Conservation (phyloP, 2,797 vertebrate species). For the Smutsia temminckii region DNA sequence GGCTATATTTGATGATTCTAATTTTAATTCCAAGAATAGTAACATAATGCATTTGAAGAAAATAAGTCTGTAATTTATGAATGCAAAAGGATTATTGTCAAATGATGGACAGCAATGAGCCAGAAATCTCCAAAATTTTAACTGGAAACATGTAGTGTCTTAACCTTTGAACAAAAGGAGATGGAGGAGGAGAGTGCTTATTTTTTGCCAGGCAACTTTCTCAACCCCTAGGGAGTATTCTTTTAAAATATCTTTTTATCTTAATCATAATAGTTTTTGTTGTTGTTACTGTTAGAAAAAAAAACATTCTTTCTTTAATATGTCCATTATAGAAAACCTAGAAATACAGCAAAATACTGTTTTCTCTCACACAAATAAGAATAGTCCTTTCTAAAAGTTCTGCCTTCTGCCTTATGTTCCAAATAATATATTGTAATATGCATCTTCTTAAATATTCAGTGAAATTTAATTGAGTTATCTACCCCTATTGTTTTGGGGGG, state of each 20-base stretch:
- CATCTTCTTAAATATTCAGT: not conserved
- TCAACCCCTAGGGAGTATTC: not conserved
- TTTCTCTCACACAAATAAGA: not conserved
- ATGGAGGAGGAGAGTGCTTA: not conserved
- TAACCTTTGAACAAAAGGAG: conserved; percentile 8
- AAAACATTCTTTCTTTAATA: not conserved
- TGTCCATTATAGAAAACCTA: conserved; percentile 2
- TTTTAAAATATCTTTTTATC: not conserved
- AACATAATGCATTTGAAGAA: conserved; percentile 44
- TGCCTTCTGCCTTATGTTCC: conserved; percentile 12
- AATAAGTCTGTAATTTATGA: conserved; percentile 34
- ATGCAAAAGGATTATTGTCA: conserved; percentile 13
- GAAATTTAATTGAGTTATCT: not conserved
- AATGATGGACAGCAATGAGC: not conserved
- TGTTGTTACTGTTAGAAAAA: not conserved
- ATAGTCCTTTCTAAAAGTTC: not conserved
- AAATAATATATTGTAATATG: not conserved
- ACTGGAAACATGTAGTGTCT: not conserved
- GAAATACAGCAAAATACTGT: not conserved
- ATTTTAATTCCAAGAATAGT: conserved; percentile 52
- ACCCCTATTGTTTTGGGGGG: not conserved
- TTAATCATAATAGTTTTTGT: conserved; percentile 23
- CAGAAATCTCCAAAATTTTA: not conserved
- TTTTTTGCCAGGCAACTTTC: not conserved
- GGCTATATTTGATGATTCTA: conserved; percentile 4